Conservation (phyloP, 35 echinoderm and acorn worm species). For the Acanthaster planci region DNA sequence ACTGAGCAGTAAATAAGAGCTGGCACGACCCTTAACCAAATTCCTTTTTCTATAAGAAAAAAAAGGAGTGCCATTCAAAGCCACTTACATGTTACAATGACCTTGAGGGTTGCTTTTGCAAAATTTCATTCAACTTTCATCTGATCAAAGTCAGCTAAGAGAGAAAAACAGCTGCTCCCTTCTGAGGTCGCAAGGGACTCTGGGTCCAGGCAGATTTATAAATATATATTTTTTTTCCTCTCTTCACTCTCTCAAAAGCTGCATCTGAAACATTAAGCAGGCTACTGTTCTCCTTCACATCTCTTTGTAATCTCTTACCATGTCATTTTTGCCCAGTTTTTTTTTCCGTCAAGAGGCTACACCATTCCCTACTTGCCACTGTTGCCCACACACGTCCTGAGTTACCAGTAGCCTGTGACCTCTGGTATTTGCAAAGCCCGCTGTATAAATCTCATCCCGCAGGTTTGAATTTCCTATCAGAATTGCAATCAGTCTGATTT, state of each 20-base stretch:
- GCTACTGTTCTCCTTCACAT: not conserved
- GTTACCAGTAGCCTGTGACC: too few species aligned
- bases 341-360: not conserved
- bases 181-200: not conserved
- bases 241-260: not conserved
- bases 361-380: not conserved
- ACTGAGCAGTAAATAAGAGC: too few species aligned
- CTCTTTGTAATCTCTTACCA: not conserved
- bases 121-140: not conserved
- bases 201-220: not conserved
- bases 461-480: conserved; percentile 8
- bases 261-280: conserved; percentile 3
- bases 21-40: too few species aligned
- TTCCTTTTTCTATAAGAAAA: too few species aligned
- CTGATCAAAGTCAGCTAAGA: not conserved
- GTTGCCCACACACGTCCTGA: not conserved
- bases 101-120: too few species aligned
- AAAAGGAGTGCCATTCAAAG: too few species aligned
- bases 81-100: too few species aligned
- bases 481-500: conserved; percentile 11
- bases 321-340: not conserved
- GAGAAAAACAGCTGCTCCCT: not conserved
- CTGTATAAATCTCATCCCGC: conserved; percentile 15
- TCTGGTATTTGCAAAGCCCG: not conserved
- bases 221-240: not conserved